Percentiles rank a stretch among this genome's conserved stretches.
Evolutionary conservation across 2,888 invertebrate genomes (phyloP).

Genomic region (Synergus japonicus): DNA sequence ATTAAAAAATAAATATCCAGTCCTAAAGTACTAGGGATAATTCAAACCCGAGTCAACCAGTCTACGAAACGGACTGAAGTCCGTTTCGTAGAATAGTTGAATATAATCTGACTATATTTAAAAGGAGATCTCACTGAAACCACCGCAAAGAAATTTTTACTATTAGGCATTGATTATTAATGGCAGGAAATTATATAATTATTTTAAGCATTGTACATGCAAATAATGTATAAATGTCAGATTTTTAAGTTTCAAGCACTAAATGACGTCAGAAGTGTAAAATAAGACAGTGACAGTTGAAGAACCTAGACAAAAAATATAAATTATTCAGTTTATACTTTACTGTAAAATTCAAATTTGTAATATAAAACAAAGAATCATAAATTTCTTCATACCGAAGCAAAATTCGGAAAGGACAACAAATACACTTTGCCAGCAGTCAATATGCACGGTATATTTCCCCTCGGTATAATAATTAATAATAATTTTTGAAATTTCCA

Average conservation of each 20-base stretch:
- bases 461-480: slow-evolving; percentile 40
- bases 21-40: no score
- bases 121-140: no score
- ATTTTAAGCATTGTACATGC: no score
- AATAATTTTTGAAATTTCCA: slow-evolving; percentile 35
- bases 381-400: slow-evolving; percentile 12
- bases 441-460: slow-evolving; percentile 33
- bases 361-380: not conserved
- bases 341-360: not conserved
- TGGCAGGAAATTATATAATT: no score
- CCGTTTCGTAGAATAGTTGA: no score
- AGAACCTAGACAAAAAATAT: slow-evolving; percentile 3
- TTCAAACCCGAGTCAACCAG: no score
- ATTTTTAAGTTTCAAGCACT: not conserved
- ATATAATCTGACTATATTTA: no score
- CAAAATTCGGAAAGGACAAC: slow-evolving; percentile 32
- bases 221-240: not conserved
- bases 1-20: no score
- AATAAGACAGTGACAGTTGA: not conserved
- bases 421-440: slow-evolving; percentile 41
- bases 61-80: no score
- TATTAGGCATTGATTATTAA: no score
- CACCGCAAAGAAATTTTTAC: no score
- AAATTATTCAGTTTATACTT: not conserved
- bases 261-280: slow-evolving; percentile 20